These are phyloP conservation scores for Temnopleurus reevesii DNA, from an alignment of 53 echinoderm and acorn worm genomes.

Conservation along the genomic window DNA sequence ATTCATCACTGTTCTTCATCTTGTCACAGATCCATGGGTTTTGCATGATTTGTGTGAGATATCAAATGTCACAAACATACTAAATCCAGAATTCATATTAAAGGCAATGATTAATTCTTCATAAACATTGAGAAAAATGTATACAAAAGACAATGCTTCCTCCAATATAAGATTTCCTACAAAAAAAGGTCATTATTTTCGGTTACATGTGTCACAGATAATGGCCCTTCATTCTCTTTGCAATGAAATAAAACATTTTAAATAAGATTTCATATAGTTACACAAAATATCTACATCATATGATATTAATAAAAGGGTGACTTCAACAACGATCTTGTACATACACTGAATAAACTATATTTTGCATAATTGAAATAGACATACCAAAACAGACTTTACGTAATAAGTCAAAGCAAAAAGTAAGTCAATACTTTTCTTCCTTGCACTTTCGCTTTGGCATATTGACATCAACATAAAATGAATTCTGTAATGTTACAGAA, in stretches of 20 bases:
- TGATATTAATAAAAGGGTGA: neutral
- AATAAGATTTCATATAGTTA: slow-evolving; percentile 25
- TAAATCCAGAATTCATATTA: too few species aligned
- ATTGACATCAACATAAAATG: neutral
- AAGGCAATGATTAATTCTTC: too few species aligned
- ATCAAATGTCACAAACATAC: too few species aligned
- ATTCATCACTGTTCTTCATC: too few species aligned
- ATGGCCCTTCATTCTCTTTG: slow-evolving; percentile 18
- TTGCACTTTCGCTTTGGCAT: slow-evolving; percentile 32
- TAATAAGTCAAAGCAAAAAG: slow-evolving; percentile 1
- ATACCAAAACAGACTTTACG: neutral
- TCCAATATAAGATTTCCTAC: too few species aligned
- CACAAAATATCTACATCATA: slow-evolving; percentile 33
- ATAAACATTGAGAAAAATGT: too few species aligned
- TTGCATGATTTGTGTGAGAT: too few species aligned
- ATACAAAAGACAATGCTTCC: too few species aligned
- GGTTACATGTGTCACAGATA: too few species aligned
- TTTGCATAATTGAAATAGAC: slow-evolving; percentile 13
- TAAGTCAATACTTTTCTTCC: neutral
- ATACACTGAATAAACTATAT: slow-evolving; percentile 18
- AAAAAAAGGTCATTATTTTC: too few species aligned
- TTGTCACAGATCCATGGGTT: too few species aligned
- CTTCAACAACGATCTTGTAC: neutral
- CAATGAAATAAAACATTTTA: slow-evolving; percentile 6
- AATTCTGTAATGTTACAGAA: neutral